A percentile compares a stretch with the other conserved stretches of the same genome.
Conservation (phyloP, 2,888 invertebrate genomes). For the Junonia oenone region DNA sequence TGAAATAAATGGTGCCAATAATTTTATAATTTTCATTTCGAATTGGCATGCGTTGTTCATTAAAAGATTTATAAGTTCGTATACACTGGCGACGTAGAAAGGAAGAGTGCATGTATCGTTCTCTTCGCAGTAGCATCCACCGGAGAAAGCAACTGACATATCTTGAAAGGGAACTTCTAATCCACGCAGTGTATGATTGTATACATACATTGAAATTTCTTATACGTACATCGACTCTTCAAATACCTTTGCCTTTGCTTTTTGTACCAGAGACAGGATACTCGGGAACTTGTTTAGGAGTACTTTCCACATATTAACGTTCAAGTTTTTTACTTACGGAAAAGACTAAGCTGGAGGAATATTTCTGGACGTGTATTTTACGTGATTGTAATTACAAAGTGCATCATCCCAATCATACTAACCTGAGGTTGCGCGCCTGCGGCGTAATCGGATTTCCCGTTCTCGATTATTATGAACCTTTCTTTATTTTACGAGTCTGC, state of each 20-base stretch:
- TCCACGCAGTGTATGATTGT: slow-evolving; percentile 42
- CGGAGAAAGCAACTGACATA: slow-evolving; percentile 70
- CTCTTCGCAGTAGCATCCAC: slow-evolving; percentile 57
- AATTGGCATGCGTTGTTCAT: slow-evolving; percentile 1
- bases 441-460: slow-evolving; percentile 68
- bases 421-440: slow-evolving; percentile 42
- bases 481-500: slow-evolving; percentile 68
- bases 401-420: slow-evolving; percentile 39
- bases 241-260: slow-evolving; percentile 51
- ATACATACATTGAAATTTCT: neutral
- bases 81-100: slow-evolving; percentile 55
- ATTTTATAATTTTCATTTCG: neutral
- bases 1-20: neutral
- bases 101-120: slow-evolving; percentile 61
- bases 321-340: slow-evolving; percentile 51
- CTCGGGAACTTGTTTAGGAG: slow-evolving; percentile 51
- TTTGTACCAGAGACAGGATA: slow-evolving; percentile 53
- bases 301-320: slow-evolving; percentile 58
- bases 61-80: neutral
- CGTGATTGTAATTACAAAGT: slow-evolving; percentile 41
- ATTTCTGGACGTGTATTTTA: slow-evolving; percentile 28
- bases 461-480: slow-evolving; percentile 59
- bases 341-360: slow-evolving; percentile 25
- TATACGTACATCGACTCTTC: slow-evolving; percentile 21
- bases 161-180: slow-evolving; percentile 72